phyloP scores from a whole-genome alignment of 1,140 invertebrate genomes.

The Heliconius hewitsoni region DNA sequence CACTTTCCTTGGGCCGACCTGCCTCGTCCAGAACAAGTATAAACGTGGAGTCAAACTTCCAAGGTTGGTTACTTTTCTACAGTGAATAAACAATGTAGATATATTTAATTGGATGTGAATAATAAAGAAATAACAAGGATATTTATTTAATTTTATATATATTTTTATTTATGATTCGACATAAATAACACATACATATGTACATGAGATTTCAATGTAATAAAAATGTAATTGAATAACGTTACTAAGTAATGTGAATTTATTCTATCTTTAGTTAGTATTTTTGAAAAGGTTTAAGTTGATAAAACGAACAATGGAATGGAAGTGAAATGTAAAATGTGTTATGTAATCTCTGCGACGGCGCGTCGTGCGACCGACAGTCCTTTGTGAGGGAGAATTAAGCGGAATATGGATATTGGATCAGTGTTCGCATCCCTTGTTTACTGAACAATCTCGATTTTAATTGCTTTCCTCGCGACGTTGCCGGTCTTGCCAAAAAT shows the following conservation, averaged over 20 bases:
- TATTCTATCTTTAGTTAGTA: too few species aligned
- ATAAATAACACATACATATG: too few species aligned
- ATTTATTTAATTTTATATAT: background rate
- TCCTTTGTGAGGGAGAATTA: slow-evolving; percentile 62
- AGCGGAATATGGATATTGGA: slow-evolving; percentile 74
- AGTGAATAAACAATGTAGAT: slow-evolving; percentile 47
- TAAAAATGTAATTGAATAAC: too few species aligned
- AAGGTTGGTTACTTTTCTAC: slow-evolving; percentile 47
- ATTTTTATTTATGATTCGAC: too few species aligned
- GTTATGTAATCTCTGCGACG: slow-evolving; percentile 5
- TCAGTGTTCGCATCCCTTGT: slow-evolving; percentile 61
- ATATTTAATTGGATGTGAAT: slow-evolving; percentile 8
- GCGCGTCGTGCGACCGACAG: slow-evolving; percentile 53
- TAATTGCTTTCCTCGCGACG: slow-evolving; percentile 61
- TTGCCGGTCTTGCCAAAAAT: slow-evolving; percentile 18
- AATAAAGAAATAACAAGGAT: background rate
- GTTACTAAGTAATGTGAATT: too few species aligned
- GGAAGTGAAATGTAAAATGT: background rate
- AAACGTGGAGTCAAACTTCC: slow-evolving; percentile 54
- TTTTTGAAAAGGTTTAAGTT: background rate
- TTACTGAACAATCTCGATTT: slow-evolving; percentile 70
- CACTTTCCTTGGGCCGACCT: slow-evolving; percentile 59
- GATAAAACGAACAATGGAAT: slow-evolving; percentile 21
- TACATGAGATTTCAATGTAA: too few species aligned
- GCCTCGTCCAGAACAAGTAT: slow-evolving; percentile 52